Base-by-base conservation (phyloP, 1,140 invertebrate genomes). In the Drosophila bocqueti region DNA sequence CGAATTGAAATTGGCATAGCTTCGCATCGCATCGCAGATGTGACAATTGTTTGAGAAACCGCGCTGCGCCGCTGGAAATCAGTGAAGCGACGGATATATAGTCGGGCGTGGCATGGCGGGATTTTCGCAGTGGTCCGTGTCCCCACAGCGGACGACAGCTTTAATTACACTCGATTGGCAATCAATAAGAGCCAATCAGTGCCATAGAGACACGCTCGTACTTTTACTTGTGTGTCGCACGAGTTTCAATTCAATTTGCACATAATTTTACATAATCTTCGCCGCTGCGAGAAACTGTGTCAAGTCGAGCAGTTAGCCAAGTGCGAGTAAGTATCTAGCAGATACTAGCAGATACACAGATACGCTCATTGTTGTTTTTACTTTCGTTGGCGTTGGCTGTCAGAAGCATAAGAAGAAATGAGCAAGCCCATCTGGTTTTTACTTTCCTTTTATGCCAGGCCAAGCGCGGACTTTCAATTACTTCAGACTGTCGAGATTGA, bases 101-200 rank as follows among this genome's bases (percentile, higher is more conserved):
- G 52, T 10, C 9, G 46, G 46, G 76, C 50, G 72, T 74, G 67
- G 84, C 73, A 52, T 13, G 29, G 45, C 47, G 43, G 68, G 81
- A 83, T 52, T 85, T 84, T 78, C 4, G 82, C 78, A 74, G 45
- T 61, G 68, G 67, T 84, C 78, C 72, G 60, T 86, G 82, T 76
- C 72, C 65, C 76, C 83, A 62, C 71, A 73, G 66, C 58, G 73
- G 72, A 61, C 47, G 72, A 61, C 47, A 55, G 66, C 74, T 69
- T 87, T 89, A 87, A 87, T 87, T 89, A 87, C 65, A 68, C 54
- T 87, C 80, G 84, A 87, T 87, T 89, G 84, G 86, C 83, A 87
- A 87, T 87, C 83, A 87, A 89, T 87, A 89, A 81, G 72, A 71
- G 86, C 72, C 80, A 87, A 87, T 87, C 83, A 87, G 42, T 71